Evolutionary conservation across 2,113 vertebrate species (phyloP).

Genomic region (Ammodramus savannarum): DNA sequence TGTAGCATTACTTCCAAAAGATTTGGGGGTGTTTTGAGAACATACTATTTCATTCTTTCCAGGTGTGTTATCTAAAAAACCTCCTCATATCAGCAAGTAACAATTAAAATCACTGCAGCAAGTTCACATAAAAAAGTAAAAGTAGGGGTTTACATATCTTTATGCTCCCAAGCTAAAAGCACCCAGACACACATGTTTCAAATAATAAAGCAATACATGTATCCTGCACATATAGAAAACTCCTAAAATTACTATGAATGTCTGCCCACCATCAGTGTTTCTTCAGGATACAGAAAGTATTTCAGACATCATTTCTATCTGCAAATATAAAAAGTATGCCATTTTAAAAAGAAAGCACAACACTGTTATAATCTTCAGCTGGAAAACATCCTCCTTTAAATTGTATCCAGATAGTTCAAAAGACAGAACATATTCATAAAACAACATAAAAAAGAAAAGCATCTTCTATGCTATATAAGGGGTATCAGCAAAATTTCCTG

Average conservation of each 20-base stretch:
- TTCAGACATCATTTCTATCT: not conserved
- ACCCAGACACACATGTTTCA: accelerated
- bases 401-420: not conserved
- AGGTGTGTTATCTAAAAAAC: not conserved
- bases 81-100: not conserved
- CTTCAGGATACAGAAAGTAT: not conserved
- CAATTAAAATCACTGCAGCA: not conserved
- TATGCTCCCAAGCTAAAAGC: not conserved
- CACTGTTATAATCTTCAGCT: not conserved
- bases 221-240: not conserved
- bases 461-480: not conserved
- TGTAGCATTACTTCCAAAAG: not conserved
- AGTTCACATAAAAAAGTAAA: not conserved
- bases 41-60: not conserved
- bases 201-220: not conserved
- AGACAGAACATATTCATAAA: not conserved
- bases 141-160: not conserved
- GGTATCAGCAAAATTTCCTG: not conserved
- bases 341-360: not conserved
- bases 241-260: not conserved
- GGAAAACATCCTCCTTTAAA: not conserved
- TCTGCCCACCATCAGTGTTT: not conserved
- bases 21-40: not conserved
- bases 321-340: not conserved
- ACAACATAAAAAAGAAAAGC: not conserved